Conservation (phyloP, 2,888 invertebrate species). For the Alcis repandata region DNA sequence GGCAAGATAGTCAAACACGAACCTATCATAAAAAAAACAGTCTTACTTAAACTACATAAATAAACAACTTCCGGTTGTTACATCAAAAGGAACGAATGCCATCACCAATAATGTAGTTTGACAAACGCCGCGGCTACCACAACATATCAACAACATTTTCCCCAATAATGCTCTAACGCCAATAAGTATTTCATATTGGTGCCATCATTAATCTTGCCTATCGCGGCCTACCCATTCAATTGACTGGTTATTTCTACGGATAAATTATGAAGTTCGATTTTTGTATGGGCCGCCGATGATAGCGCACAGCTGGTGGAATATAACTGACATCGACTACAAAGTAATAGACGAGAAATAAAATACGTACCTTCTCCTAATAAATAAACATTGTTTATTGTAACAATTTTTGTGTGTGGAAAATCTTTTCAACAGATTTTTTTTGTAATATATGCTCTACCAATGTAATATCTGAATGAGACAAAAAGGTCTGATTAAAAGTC, state of each 20-base stretch:
- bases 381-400: too few species aligned
- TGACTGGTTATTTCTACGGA: constrained; percentile 65
- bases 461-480: too few species aligned
- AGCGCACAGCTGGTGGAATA: constrained; percentile 48
- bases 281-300: constrained; percentile 52
- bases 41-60: not conserved
- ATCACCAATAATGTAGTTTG: constrained; percentile 18
- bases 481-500: too few species aligned
- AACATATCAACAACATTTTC: constrained; percentile 43
- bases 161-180: constrained; percentile 51
- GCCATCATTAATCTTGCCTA: constrained; percentile 71
- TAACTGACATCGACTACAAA: constrained; percentile 35
- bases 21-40: too few species aligned
- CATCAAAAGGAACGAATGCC: constrained; percentile 11
- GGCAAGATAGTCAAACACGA: too few species aligned
- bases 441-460: too few species aligned
- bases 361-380: not conserved
- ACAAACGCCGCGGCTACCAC: constrained; percentile 17
- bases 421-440: too few species aligned
- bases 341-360: constrained; percentile 16
- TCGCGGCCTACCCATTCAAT: constrained; percentile 65
- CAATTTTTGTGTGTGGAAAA: not conserved
- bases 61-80: not conserved
- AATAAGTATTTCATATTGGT: constrained; percentile 58
- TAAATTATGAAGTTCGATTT: constrained; percentile 63